Evolutionary conservation across 2,797 vertebrate genomes (phyloP), one percentile per base, ranked within the genome.

Genomic region (Acanthurus lineatus): DNA sequence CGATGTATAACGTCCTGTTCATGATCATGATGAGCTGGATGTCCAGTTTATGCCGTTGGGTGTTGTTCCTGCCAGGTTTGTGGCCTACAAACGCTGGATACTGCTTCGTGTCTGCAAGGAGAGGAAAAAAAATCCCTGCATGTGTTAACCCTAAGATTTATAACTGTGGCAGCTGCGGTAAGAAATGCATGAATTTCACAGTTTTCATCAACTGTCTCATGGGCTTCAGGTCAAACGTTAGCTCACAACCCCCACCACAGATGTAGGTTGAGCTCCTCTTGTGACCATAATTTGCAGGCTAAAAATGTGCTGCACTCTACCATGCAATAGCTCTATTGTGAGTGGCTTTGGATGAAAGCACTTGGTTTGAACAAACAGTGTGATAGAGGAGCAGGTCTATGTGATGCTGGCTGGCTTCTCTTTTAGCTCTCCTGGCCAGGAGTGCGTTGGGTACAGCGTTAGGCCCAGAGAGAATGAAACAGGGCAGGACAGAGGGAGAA

Each of bases 31-130:
- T 96, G 94, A 98, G 96, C 94, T 99, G 98, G 93, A 99, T 97
- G 93, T 99, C 98, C 96, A 99, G 94, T 91, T 94, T 97, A 92
- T 99, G 98, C 87, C 97, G 95, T 92, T 99, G 98, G 0, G 98
- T 98, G 95, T 93, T 96, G 95, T 98, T 99, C 88, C 97, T 96
- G 88, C 97, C 98, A 83, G 98, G 98, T 92, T 97, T 99, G 96
- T 99, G 98, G 90, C 98, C 98, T 92, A 99, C 97, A 82, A 99
- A 99, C 68, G 97, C 97, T 28, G 98, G 98, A 95, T 99, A 99
- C 93, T 99, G 98, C 95, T 96, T 99, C 86, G 98, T 99, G 94
- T 98, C 98, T 99, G 96, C 9, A 71, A 85, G 53, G n/a, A 59
- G 70, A 83, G 28, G 51, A 69, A 73, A 61, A 56, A 59, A 0